Base-by-base conservation (phyloP, 2,888 invertebrate species). In the Agriopis marginaria region DNA sequence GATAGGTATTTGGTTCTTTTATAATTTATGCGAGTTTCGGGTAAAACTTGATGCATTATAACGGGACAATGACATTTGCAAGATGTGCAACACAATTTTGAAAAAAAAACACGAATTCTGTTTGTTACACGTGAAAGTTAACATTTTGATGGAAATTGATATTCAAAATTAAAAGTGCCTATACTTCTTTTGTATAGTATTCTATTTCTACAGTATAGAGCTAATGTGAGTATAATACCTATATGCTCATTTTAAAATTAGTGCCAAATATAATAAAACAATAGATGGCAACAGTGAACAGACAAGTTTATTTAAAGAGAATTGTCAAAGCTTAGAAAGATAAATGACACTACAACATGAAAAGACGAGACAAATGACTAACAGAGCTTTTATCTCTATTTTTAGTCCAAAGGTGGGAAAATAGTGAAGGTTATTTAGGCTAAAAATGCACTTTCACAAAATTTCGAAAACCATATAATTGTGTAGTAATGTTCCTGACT, bases 301-400 rank as follows among this genome's bases (percentile, higher is more conserved):
- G 55, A 61, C 23, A 55, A 0, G 12, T 56, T 45, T 68, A 45
- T 63, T 63, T 58, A 11, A 51, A 51, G 11, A 56, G 12, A 10
- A 23, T n/a, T 61, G 54, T 45, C 67, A 62, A 62, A 67, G 39
- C n/a, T 40, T 54, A 51, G 60, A 49, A 55, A 40, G 23, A 49
- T 14, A 32, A 32, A 32, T 5, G 5, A 32, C 32, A 32, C 40
- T 23, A 54, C 17, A 49, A 11, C n/a, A 42, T 7, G 44, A 17
- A 23, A 53, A 42, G 32, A 49, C 17, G 17, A 42, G 56, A 63
- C 56, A 51, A 58, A 62, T 51, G 55, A 62, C 67, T 17, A 9
- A 23, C 45, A 54, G 23, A 58, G 44, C 53, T 63, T 53, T 63
- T 59, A 54, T 63, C 53, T 68, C 47, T 63, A 63, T 59, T 68